Evolutionary conservation across 2,888 invertebrate genomes (phyloP).

Genomic region (Drosophila birchii): DNA sequence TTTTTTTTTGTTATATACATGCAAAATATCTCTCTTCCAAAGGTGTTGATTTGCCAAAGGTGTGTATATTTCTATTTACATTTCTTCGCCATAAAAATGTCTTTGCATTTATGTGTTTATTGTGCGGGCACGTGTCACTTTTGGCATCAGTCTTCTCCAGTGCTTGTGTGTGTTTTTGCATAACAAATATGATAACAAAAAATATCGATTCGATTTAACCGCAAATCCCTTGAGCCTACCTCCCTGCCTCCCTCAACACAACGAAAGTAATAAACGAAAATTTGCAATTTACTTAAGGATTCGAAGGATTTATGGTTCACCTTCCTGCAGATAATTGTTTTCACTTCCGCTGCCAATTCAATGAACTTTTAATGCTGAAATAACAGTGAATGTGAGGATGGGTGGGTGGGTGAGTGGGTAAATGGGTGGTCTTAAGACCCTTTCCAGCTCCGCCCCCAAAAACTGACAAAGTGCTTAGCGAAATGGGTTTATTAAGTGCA

Average conservation of each 20-base stretch:
- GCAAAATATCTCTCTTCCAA: neutral
- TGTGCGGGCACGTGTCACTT: slow-evolving; percentile 54
- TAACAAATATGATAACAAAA: slow-evolving; percentile 81
- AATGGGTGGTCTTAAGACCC: slow-evolving; percentile 34
- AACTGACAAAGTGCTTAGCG: slow-evolving; percentile 65
- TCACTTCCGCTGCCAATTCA: slow-evolving; percentile 77
- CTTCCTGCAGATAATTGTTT: slow-evolving; percentile 83
- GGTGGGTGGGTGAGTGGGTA: neutral
- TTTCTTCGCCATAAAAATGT: slow-evolving; percentile 13
- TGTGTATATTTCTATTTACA: slow-evolving; percentile 22
- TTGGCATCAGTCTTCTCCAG: slow-evolving; percentile 63
- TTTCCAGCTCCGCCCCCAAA: slow-evolving; percentile 13
- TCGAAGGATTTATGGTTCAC: slow-evolving; percentile 81
- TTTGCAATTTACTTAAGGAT: slow-evolving; percentile 81
- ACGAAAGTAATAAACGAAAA: slow-evolving; percentile 76
- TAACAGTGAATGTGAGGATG: slow-evolving; percentile 68
- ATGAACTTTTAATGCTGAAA: slow-evolving; percentile 81
- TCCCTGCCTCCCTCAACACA: slow-evolving; percentile 28
- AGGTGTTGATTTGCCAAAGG: slow-evolving; percentile 20
- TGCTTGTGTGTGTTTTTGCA: slow-evolving; percentile 71
- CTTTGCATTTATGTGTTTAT: slow-evolving; percentile 20
- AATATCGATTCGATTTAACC: slow-evolving; percentile 82
- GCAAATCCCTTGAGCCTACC: slow-evolving; percentile 54
- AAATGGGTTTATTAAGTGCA: slow-evolving; percentile 80
- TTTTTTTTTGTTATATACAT: neutral